Evolutionary conservation across 1,140 invertebrate genomes (phyloP).

Genomic region (Galleria mellonella): DNA sequence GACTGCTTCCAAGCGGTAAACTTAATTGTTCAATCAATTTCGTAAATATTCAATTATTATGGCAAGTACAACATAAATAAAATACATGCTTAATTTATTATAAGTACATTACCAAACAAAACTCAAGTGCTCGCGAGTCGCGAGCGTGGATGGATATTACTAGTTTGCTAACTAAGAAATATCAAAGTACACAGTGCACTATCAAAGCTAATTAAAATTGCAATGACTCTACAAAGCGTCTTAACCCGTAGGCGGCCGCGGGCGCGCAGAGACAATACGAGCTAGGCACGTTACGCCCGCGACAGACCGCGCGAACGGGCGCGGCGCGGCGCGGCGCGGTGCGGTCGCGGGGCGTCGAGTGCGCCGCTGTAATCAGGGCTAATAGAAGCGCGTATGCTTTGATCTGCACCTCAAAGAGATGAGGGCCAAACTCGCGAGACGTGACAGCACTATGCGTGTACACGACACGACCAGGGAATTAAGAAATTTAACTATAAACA

Average conservation of each 20-base stretch:
- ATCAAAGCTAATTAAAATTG: constrained; percentile 59
- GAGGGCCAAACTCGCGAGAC: constrained; percentile 49
- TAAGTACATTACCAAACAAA: too few species aligned
- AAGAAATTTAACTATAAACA: too few species aligned
- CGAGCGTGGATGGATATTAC: too few species aligned
- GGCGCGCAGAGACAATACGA: constrained; percentile 37
- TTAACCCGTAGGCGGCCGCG: constrained; percentile 41
- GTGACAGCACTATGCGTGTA: constrained; percentile 8
- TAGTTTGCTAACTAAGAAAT: too few species aligned
- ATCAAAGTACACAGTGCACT: constrained; percentile 3
- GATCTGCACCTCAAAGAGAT: constrained; percentile 65
- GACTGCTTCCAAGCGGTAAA: too few species aligned
- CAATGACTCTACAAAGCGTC: constrained; percentile 49
- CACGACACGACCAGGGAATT: too few species aligned
- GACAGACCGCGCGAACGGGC: constrained; percentile 10
- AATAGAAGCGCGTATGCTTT: constrained; percentile 69
- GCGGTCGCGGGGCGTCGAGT: constrained; percentile 26
- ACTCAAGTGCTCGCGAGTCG: too few species aligned
- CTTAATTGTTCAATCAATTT: too few species aligned
- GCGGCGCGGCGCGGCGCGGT: constrained; percentile 11
- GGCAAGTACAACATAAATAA: too few species aligned
- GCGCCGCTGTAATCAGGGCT: constrained; percentile 64
- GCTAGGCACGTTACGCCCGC: constrained; percentile 3
- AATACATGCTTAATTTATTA: too few species aligned
- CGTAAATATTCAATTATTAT: too few species aligned